phyloP scores from a whole-genome alignment of 2,888 invertebrate species.

The Seira musarum region DNA sequence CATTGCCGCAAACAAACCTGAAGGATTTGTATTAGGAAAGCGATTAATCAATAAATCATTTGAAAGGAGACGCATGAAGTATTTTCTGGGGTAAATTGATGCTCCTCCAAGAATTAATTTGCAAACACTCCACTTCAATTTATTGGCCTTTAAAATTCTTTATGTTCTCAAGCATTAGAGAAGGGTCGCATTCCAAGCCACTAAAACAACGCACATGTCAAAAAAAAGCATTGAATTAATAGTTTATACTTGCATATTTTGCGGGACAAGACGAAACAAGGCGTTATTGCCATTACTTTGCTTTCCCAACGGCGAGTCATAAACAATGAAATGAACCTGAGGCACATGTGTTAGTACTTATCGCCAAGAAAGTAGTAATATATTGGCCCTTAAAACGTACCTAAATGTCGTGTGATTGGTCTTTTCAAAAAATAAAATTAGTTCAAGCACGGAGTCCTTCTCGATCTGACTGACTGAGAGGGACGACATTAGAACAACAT shows the following conservation, averaged over 20 bases:
- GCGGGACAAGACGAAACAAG: not conserved
- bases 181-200: conserved; percentile 33
- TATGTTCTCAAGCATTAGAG: conserved; percentile 16
- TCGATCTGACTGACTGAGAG: no score
- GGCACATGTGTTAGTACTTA: not conserved
- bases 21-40: not conserved
- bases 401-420: not conserved
- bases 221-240: conserved; percentile 7
- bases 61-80: not conserved
- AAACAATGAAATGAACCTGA: not conserved
- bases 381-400: not conserved
- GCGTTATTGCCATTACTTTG: no score
- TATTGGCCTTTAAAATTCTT: conserved; percentile 35
- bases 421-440: not conserved
- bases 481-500: no score
- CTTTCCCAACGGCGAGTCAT: not conserved
- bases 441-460: not conserved
- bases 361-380: not conserved
- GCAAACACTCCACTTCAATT: not conserved
- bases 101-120: not conserved
- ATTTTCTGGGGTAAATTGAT: conserved; percentile 6
- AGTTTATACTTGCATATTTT: not conserved
- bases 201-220: not conserved
- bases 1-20: no score
- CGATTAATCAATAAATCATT: conserved; percentile 3